Percentiles rank a stretch among this genome's conserved stretches.
Conservation (phyloP, 2,888 invertebrate species). For the Bombyx huttoni region DNA sequence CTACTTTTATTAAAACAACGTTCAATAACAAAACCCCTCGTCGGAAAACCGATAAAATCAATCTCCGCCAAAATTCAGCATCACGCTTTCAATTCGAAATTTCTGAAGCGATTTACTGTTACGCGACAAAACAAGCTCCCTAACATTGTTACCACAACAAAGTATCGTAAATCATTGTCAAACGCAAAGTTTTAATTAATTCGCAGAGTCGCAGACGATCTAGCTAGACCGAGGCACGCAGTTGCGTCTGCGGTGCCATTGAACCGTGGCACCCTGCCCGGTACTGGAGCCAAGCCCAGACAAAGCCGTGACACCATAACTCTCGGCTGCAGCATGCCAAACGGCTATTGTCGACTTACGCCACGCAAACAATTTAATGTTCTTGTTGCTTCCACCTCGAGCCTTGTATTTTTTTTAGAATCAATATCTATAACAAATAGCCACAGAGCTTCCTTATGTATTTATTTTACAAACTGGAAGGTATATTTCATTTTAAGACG, state of each 20-base stretch:
- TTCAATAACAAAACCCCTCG: neutral
- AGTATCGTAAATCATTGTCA: neutral
- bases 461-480: too few relatives aligned
- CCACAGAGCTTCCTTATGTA: too few relatives aligned
- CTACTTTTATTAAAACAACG: neutral
- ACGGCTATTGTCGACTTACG: neutral
- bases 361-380: neutral
- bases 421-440: too few relatives aligned
- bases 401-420: too few relatives aligned
- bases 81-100: neutral
- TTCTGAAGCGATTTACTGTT: neutral
- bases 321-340: constrained; percentile 16
- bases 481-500: too few relatives aligned
- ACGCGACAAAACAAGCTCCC: neutral
- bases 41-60: neutral
- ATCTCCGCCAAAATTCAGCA: neutral
- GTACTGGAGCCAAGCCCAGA: constrained; percentile 18
- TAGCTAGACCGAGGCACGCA: neutral
- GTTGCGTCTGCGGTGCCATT: constrained; percentile 10
- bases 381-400: neutral
- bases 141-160: neutral
- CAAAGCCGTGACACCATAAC: constrained; percentile 29
- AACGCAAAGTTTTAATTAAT: constrained; percentile 21
- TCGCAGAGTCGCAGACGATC: constrained; percentile 10
- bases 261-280: constrained; percentile 46